phyloP scores from a whole-genome alignment of 1,140 invertebrate genomes.

The Schlechtendalia chinensis region DNA sequence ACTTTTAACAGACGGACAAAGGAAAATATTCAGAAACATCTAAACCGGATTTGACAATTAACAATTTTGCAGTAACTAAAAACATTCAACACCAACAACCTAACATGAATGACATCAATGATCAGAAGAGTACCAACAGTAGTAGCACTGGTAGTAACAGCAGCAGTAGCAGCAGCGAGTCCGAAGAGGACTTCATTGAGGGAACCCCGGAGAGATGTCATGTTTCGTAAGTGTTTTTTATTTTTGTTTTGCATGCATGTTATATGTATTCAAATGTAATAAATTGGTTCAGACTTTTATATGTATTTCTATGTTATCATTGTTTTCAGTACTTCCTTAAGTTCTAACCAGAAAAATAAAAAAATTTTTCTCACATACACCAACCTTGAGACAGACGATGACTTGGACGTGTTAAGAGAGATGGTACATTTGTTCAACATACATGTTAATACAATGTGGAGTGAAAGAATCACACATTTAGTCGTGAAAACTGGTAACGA shows the following conservation, averaged over 20 bases:
- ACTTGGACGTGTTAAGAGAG: background rate
- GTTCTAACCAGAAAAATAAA: background rate
- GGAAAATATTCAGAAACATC: background rate
- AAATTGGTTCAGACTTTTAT: no score
- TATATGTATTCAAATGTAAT: no score
- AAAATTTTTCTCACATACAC: background rate
- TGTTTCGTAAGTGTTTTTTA: background rate
- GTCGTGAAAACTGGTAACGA: background rate
- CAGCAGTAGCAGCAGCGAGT: background rate
- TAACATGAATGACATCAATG: background rate
- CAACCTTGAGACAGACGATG: background rate
- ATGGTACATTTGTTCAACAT: background rate
- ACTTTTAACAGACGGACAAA: background rate
- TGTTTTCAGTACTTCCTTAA: background rate
- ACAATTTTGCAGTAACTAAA: background rate
- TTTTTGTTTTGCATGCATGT: no score
- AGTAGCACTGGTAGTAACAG: background rate
- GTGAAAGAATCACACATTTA: slow-evolving; percentile 6
- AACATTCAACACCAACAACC: background rate
- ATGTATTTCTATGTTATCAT: background rate
- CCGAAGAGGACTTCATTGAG: background rate
- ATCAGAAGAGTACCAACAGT: background rate
- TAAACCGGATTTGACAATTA: background rate
- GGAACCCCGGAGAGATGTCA: background rate
- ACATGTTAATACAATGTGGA: background rate